Percentiles rank a stretch among this genome's conserved stretches.
phyloP scores from a whole-genome alignment of 1,140 invertebrate genomes.

The Ridgeia piscesae region DNA sequence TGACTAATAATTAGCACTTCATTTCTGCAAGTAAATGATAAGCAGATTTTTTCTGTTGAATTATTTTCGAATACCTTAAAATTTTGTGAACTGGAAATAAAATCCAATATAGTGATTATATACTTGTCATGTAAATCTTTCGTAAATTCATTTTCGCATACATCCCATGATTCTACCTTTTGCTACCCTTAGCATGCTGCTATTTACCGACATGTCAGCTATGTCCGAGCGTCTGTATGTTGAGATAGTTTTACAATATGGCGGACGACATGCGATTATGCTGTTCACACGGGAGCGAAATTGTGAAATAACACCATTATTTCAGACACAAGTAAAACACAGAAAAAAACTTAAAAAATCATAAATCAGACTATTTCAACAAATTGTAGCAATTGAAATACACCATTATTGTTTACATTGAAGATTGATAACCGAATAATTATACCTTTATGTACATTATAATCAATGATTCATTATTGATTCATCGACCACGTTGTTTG shows the following conservation, averaged over 20 bases:
- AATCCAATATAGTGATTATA: conserved; percentile 56
- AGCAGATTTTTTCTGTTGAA: neutral
- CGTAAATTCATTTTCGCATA: neutral
- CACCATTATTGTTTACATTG: too few relatives aligned
- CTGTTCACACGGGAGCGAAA: neutral
- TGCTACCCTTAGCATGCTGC: neutral
- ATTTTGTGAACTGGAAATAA: conserved; percentile 55
- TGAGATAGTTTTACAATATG: neutral
- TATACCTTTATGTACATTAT: neutral
- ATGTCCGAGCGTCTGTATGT: neutral
- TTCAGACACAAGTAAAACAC: neutral
- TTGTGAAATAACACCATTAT: neutral
- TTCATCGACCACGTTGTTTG: too few relatives aligned
- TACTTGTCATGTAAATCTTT: conserved; percentile 45
- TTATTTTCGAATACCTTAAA: conserved; percentile 47
- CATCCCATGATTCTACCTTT: neutral
- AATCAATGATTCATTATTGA: neutral
- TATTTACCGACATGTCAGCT: neutral
- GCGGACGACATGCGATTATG: neutral
- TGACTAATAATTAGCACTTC: neutral
- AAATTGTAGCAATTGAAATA: too few relatives aligned
- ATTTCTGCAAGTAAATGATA: neutral
- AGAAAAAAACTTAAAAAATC: too few relatives aligned
- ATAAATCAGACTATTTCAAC: too few relatives aligned
- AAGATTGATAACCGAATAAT: too few relatives aligned